Evolutionary conservation across 1,140 invertebrate species (phyloP).

Genomic region (Agrilus planipennis): DNA sequence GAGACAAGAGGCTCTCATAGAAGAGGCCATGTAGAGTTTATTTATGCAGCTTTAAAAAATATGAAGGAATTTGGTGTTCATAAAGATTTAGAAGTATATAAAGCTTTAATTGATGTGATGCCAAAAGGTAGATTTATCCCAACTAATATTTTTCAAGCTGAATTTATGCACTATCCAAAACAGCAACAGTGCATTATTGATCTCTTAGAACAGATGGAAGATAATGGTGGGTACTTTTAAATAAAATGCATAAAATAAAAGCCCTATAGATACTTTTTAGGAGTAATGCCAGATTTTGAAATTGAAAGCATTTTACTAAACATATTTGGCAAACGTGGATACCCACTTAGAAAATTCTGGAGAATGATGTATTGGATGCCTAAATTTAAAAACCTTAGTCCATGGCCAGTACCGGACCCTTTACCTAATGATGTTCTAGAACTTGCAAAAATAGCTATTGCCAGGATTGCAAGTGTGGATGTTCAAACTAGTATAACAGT

Average conservation of each 20-base stretch:
- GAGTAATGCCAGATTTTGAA: constrained; percentile 83
- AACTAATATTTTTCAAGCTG: constrained; percentile 65
- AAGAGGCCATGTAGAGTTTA: constrained; percentile 85
- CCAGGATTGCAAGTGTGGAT: constrained; percentile 82
- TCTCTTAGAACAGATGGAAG: constrained; percentile 82
- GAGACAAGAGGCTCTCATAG: constrained; percentile 44
- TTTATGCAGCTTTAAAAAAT: constrained; percentile 72
- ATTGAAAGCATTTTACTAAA: constrained; percentile 69
- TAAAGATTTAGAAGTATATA: constrained; percentile 86
- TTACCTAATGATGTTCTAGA: constrained; percentile 62
- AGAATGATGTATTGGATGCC: constrained; percentile 98
- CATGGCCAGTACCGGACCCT: constrained; percentile 71
- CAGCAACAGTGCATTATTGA: constrained; percentile 87
- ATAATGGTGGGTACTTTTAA: too few species aligned
- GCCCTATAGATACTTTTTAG: constrained; percentile 34
- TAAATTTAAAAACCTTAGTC: constrained; percentile 86
- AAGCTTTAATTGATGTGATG: constrained; percentile 78
- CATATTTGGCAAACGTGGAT: constrained; percentile 69
- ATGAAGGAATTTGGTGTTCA: constrained; percentile 87
- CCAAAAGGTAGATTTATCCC: constrained; percentile 86
- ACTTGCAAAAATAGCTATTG: constrained; percentile 75
- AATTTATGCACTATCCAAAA: constrained; percentile 86
- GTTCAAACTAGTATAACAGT: constrained; percentile 54
- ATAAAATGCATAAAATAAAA: constrained; percentile 17
- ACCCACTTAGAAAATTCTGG: constrained; percentile 71